Conservation (phyloP, 2,888 invertebrate species). For the Noctua janthe region DNA sequence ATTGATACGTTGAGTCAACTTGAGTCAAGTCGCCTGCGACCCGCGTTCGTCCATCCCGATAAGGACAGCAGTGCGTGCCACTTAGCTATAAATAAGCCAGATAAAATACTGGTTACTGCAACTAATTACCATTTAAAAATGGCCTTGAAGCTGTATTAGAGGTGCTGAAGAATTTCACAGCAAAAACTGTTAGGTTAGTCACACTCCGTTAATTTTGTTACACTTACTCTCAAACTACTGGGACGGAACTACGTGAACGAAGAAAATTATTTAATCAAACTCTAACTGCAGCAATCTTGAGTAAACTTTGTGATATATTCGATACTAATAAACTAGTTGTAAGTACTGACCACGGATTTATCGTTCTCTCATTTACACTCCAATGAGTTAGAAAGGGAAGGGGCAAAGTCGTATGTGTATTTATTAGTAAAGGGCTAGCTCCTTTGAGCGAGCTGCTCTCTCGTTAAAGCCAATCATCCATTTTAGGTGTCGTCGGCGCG, state of each 20-base stretch:
- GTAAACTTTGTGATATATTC: conserved; percentile 34
- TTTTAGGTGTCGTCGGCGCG: conserved; percentile 80
- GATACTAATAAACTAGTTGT: conserved; percentile 38
- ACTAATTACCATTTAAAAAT: conserved; percentile 74
- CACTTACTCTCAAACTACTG: conserved; percentile 51
- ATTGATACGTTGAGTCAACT: conserved; percentile 71
- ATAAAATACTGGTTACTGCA: conserved; percentile 70
- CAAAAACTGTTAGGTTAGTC: conserved; percentile 61
- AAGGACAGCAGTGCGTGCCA: conserved; percentile 75
- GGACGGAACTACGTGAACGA: conserved; percentile 23
- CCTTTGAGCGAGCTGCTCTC: conserved; percentile 73
- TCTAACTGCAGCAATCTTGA: conserved; percentile 34
- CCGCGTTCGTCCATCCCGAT: conserved; percentile 70
- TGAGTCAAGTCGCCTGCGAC: conserved; percentile 62
- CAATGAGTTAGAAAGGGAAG: conserved; percentile 52
- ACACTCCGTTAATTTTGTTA: conserved; percentile 62
- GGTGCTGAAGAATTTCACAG: conserved; percentile 60
- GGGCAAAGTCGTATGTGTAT: conserved; percentile 59
- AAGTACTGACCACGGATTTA: conserved; percentile 18
- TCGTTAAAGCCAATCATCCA: conserved; percentile 81
- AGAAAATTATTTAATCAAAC: conserved; percentile 50
- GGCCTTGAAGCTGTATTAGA: conserved; percentile 64
- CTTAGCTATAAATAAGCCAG: conserved; percentile 75
- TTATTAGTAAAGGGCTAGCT: conserved; percentile 70
- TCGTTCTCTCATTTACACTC: conserved; percentile 37